Evolutionary conservation across 2,888 invertebrate genomes (phyloP).

Genomic region (Dromius quadrimaculatus): DNA sequence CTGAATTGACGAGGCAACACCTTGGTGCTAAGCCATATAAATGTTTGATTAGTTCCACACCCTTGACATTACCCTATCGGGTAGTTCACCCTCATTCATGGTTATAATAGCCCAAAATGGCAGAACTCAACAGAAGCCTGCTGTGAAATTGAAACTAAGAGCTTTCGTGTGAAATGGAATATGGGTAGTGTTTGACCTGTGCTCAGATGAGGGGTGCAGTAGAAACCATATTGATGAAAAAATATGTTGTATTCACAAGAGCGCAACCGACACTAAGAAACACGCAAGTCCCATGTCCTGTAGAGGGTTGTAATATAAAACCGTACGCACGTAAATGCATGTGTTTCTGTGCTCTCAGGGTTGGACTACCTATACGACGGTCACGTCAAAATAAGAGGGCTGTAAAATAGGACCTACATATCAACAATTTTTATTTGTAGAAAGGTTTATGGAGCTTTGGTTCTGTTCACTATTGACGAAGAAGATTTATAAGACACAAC

Average conservation of each 20-base stretch:
- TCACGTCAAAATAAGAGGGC: slow-evolving; percentile 41
- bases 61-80: slow-evolving; percentile 24
- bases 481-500: too few relatives aligned
- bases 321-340: slow-evolving; percentile 23
- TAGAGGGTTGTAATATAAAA: slow-evolving; percentile 38
- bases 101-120: slow-evolving; percentile 6
- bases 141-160: neutral
- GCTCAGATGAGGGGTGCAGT: neutral
- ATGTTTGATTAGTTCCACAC: slow-evolving; percentile 43
- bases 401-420: slow-evolving; percentile 26
- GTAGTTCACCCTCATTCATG: slow-evolving; percentile 10
- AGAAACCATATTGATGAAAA: too few relatives aligned
- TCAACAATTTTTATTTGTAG: slow-evolving; percentile 38
- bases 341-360: slow-evolving; percentile 18
- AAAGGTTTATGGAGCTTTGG: slow-evolving; percentile 28
- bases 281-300: slow-evolving; percentile 18
- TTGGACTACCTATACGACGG: slow-evolving; percentile 16
- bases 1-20: too few relatives aligned
- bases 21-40: slow-evolving; percentile 37
- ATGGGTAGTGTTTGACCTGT: slow-evolving; percentile 1
- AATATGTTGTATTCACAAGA: too few relatives aligned
- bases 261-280: too few relatives aligned
- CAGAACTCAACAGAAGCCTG: neutral
- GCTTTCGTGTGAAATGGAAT: neutral
- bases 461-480: too few relatives aligned